Evolutionary conservation across 1,140 invertebrate species (phyloP).

Genomic region (Saccostrea echinata): DNA sequence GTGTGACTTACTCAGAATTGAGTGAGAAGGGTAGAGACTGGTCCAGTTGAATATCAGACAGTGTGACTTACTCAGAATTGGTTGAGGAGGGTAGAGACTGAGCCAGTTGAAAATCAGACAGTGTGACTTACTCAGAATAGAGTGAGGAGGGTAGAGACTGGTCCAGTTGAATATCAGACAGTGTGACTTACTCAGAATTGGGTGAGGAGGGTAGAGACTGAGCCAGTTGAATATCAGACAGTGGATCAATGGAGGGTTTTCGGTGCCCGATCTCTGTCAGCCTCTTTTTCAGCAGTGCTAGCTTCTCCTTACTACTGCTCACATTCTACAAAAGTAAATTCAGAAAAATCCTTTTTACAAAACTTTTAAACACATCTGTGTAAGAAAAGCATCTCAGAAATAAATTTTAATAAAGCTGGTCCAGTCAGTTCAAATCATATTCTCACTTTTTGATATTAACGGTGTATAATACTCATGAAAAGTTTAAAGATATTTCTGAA

Average conservation of each 20-base stretch:
- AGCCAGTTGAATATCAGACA: background rate
- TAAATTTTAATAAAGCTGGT: too few relatives aligned
- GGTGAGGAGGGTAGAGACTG: background rate
- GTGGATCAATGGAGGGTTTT: background rate
- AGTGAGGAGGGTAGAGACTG: background rate
- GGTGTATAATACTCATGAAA: too few relatives aligned
- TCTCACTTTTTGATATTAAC: too few relatives aligned
- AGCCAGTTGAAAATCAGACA: background rate
- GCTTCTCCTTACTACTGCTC: background rate
- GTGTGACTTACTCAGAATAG: background rate
- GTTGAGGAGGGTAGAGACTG: background rate
- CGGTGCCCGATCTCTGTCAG: background rate
- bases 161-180: background rate
- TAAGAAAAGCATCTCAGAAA: too few relatives aligned
- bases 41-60: background rate
- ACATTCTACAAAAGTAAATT: constrained; percentile 1
- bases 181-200: background rate
- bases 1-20: background rate
- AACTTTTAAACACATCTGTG: too few relatives aligned
- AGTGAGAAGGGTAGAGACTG: background rate
- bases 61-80: background rate
- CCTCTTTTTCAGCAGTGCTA: background rate
- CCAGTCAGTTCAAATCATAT: too few relatives aligned
- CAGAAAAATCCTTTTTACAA: background rate
- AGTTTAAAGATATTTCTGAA: too few relatives aligned